Evolutionary conservation across 2,113 vertebrate species (phyloP).

Genomic region (Amazona vittata): DNA sequence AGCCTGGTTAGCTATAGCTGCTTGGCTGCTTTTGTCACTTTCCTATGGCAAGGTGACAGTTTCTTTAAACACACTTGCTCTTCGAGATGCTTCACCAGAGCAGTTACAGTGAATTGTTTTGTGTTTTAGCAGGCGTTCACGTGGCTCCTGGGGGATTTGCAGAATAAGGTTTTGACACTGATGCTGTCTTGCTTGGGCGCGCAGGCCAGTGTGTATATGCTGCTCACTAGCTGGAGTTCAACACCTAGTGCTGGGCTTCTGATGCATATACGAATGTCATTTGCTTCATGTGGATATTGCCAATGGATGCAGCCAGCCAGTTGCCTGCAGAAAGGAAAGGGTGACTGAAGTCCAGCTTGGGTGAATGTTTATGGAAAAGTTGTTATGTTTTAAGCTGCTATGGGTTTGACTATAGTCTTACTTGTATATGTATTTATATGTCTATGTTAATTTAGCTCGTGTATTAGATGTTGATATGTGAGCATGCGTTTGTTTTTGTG

Average conservation of each 20-base stretch:
- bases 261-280: neutral
- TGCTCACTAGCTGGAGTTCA: neutral
- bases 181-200: constrained; percentile 7
- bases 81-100: neutral
- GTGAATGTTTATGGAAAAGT: neutral
- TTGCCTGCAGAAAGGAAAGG: neutral
- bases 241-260: neutral
- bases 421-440: neutral
- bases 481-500: neutral
- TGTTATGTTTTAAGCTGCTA: neutral
- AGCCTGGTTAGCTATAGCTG: neutral
- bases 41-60: neutral
- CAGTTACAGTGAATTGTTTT: neutral
- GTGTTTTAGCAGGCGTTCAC: neutral
- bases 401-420: neutral
- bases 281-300: neutral
- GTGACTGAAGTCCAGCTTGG: neutral
- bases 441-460: neutral
- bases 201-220: neutral
- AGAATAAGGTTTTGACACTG: constrained; percentile 31
- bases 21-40: neutral
- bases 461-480: neutral
- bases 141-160: constrained; percentile 25
- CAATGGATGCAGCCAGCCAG: neutral
- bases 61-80: neutral